Conservation (phyloP, 2,797 vertebrate genomes). For the Hafferia zeledoni region DNA sequence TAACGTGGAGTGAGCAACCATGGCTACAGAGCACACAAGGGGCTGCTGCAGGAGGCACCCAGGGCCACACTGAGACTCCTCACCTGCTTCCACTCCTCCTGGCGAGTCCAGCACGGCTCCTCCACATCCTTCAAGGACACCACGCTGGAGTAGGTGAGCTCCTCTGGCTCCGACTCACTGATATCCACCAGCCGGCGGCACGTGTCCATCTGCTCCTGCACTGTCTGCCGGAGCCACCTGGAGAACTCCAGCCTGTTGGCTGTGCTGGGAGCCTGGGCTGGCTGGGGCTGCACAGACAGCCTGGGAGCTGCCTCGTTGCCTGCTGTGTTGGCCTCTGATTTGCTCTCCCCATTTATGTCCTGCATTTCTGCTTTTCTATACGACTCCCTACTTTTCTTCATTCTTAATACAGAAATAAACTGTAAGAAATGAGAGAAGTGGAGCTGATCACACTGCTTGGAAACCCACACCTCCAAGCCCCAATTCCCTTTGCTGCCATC, state of each 20-base stretch:
- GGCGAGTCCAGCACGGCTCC: slow-evolving; percentile 12
- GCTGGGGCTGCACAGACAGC: background rate
- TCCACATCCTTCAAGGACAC: slow-evolving; percentile 29
- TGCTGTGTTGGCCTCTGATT: background rate
- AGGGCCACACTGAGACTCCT: background rate
- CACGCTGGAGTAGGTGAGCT: slow-evolving; percentile 25
- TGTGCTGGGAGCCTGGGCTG: slow-evolving; percentile 17
- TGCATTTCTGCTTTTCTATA: background rate
- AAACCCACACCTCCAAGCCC: background rate
- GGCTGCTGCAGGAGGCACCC: background rate
- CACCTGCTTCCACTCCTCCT: slow-evolving; percentile 82
- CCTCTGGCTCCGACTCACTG: slow-evolving; percentile 38
- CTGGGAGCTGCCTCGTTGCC: slow-evolving; percentile 70
- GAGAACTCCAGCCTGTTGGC: slow-evolving; percentile 40
- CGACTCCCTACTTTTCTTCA: slow-evolving; percentile 69
- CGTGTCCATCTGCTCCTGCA: slow-evolving; percentile 82
- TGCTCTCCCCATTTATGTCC: background rate
- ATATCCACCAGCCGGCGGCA: slow-evolving; percentile 78
- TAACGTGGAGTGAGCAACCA: fast-evolving
- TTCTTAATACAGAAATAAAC: slow-evolving; percentile 86
- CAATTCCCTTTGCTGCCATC: background rate
- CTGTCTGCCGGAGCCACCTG: slow-evolving; percentile 61
- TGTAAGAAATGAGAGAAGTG: slow-evolving; percentile 52
- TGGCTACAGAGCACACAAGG: background rate
- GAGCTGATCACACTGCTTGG: background rate